Conservation (phyloP, 2,888 invertebrate genomes). For the Eurois occulta region DNA sequence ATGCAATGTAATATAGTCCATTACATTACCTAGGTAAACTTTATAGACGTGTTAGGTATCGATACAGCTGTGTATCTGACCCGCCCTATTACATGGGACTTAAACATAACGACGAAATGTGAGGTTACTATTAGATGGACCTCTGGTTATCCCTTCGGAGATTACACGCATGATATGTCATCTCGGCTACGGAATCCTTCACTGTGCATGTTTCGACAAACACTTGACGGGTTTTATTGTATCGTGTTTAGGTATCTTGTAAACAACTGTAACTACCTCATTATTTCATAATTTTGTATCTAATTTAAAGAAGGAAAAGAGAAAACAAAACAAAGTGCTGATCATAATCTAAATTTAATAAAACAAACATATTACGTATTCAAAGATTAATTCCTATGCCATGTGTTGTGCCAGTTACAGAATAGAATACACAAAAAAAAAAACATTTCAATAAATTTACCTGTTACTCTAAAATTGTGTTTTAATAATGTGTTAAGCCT, state of each 20-base stretch:
- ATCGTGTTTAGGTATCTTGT: neutral
- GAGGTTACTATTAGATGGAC: neutral
- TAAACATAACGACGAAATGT: neutral
- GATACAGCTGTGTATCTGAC: neutral
- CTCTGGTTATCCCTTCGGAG: neutral
- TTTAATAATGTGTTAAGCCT: too few relatives aligned
- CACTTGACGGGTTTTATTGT: neutral
- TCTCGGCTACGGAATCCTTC: neutral
- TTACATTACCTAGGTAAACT: neutral
- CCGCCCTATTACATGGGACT: neutral
- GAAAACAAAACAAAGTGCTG: neutral
- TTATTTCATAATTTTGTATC: neutral
- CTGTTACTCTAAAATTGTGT: neutral
- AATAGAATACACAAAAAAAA: neutral
- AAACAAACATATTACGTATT: slow-evolving; percentile 12
- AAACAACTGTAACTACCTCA: neutral
- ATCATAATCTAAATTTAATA: slow-evolving; percentile 16
- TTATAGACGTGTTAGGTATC: neutral
- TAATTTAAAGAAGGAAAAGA: slow-evolving; percentile 3
- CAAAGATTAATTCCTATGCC: neutral
- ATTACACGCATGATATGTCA: neutral
- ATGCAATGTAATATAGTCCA: neutral
- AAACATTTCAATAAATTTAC: neutral
- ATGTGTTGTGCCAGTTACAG: neutral
- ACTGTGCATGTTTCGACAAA: neutral